phyloP scores from a whole-genome alignment of 2,797 vertebrate genomes.

The Gallinago solitaria region DNA sequence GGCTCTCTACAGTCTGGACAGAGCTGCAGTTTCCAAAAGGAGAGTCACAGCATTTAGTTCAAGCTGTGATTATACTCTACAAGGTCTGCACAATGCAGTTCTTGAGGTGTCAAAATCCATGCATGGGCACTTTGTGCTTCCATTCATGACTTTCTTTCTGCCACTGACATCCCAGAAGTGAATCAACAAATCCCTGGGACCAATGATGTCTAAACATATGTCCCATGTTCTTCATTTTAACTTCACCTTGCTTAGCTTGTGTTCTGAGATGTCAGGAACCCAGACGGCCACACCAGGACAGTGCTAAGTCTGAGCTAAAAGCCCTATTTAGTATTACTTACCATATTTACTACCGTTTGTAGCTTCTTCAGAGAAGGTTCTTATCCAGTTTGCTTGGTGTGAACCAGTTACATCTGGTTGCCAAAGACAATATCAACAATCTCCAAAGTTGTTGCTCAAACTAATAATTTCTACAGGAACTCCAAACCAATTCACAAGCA shows the following conservation, averaged over 20 bases:
- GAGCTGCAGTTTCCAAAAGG: background rate
- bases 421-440: background rate
- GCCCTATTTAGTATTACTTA: background rate
- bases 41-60: background rate
- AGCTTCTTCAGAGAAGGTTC: background rate
- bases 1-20: background rate
- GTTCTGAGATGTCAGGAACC: background rate
- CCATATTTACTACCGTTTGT: background rate
- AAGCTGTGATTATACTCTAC: background rate
- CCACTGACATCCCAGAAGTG: background rate
- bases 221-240: background rate
- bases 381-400: background rate
- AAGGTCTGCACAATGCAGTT: background rate
- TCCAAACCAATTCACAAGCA: background rate
- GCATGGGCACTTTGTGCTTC: background rate
- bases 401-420: background rate
- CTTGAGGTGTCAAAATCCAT: background rate
- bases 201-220: background rate
- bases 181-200: background rate
- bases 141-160: background rate
- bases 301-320: background rate
- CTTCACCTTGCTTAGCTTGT: background rate
- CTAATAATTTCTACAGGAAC: background rate
- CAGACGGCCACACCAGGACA: background rate
- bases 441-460: background rate